Evolutionary conservation across 2,797 vertebrate species (phyloP), one percentile per base, ranked within the genome.

Genomic region (Pygocentrus nattereri): DNA sequence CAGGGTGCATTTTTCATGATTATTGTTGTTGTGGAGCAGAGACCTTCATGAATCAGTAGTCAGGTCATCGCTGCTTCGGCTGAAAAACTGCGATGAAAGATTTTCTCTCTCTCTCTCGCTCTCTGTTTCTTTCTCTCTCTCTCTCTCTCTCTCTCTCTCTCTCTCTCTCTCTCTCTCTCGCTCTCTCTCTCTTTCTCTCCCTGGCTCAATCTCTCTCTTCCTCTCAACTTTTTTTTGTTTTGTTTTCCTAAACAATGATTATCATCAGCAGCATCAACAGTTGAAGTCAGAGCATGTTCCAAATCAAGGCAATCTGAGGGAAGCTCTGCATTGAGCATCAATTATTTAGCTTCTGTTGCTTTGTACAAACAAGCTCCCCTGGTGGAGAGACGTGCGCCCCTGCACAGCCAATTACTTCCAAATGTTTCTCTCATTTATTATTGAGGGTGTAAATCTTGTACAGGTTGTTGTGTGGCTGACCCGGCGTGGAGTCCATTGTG

Each of bases 281-380:
- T 78, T 73, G 80, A 86, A 85, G 87, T 88, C 73, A 15, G 81
- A 86, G 78, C 85, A 78, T 85, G 84, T 85, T 83, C 84, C 83
- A 83, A 86, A 88, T 87, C 84, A 87, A 84, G 87, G 85, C 80
- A 77, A 90, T 91, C 92, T 72, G 87, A 90, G 92, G 70, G 68
- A 89, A 90, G 89, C 90, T 71, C 92, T 92, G 87, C 88, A 87
- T 91, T 34, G 74, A 88, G 91, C 95, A 97, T 97, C 94, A 94
- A 96, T 97, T 96, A 97, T 97, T 97, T 94, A 97, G 92, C 94
- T 93, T 95, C 91, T 94, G 94, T 94, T 95, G 91, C 93, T 96
- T 95, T 94, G 94, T 95, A 95, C 94, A 95, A 95, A 95, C 93
- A 95, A 93, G 93, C 90, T 93, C 90, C 81, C 93, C 93, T 94